Evolutionary conservation across 2,797 vertebrate species (phyloP).

Genomic region (Manis pentadactyla): DNA sequence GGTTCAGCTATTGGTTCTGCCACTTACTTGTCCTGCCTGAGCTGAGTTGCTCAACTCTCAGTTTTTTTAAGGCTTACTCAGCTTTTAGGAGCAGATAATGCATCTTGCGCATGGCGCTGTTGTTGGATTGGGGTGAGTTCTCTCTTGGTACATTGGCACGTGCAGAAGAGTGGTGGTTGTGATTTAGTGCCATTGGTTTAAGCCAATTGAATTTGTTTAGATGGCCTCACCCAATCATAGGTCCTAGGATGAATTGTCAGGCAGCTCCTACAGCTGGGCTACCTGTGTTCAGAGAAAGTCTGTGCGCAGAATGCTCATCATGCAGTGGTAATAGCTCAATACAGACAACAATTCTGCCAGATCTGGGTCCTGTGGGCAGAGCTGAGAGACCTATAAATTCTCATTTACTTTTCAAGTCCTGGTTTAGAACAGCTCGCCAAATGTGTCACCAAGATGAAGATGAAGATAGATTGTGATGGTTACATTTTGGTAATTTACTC

Average conservation of each 20-base stretch:
- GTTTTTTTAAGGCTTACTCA: not conserved
- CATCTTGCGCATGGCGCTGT: not conserved
- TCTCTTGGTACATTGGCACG: not conserved
- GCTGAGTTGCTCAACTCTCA: not conserved
- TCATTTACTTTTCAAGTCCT: slow-evolving; percentile 38
- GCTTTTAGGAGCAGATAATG: not conserved
- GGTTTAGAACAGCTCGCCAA: slow-evolving; percentile 56
- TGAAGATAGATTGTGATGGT: slow-evolving; percentile 72
- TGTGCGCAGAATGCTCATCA: not conserved
- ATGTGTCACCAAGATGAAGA: slow-evolving; percentile 62
- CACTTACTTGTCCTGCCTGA: not conserved
- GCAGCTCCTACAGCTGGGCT: not conserved
- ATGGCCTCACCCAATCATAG: slow-evolving; percentile 25
- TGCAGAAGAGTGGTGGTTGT: not conserved
- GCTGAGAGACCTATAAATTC: slow-evolving; percentile 29
- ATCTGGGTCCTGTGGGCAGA: not conserved
- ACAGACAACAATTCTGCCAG: not conserved
- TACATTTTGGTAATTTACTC: slow-evolving; percentile 70
- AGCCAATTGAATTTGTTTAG: slow-evolving; percentile 42
- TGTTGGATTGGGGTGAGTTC: not conserved
- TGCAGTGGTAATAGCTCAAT: not conserved
- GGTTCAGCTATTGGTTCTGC: not conserved
- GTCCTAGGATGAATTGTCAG: not conserved
- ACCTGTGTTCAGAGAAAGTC: not conserved
- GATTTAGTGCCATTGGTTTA: slow-evolving; percentile 11